Base-by-base conservation (phyloP, 2,888 invertebrate species). In the Dorcus hopei region DNA sequence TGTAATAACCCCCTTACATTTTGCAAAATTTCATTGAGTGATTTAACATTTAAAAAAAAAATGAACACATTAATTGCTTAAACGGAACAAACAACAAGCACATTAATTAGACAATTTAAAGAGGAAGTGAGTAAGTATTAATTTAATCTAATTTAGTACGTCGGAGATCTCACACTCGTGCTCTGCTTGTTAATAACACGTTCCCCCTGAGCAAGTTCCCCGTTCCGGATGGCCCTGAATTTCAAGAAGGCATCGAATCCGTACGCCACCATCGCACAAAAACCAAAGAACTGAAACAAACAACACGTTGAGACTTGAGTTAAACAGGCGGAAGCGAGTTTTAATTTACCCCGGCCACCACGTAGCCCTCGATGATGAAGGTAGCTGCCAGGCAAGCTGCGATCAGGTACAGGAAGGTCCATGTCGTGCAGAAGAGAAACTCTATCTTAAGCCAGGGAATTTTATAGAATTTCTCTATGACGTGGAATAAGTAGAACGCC, bases 391-490 rank as follows among this genome's bases (percentile, higher is more conserved):
- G 79, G 33, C 86, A 83, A 0, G 91, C 84, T 1, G 91, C 92
- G 57, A 93, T 81, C 62, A 94, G 79, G 75, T 90, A 93, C 64
- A 91, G 84, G 47, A 88, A 73, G 1, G 87, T 82, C 91, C 91
- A 91, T 7, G 90, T 62, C 6, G 83, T 83, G 73, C 90, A 90
- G 80, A 87, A 93, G 2, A 83, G 79, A 63, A 93, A 84, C 81
- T 95, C 94, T 63, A 91, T 84, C 78, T 87, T 88, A 59, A 94
- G 79, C 94, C 95, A 95, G 2, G 94, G 94, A 68, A 95, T 88
- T 78, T 85, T 88, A 75, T 87, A 88, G 74, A 90, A 86, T 77
- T 89, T 90, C 79, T 95, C 95, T 61, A 95, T 83, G 26, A 94
- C 82, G 75, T 95, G 94, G 79, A 94, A 92, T 61, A 93, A 75